Percentiles rank a stretch among this genome's conserved stretches.
Conservation (phyloP, 2,113 vertebrate genomes). For the Gavia stellata region DNA sequence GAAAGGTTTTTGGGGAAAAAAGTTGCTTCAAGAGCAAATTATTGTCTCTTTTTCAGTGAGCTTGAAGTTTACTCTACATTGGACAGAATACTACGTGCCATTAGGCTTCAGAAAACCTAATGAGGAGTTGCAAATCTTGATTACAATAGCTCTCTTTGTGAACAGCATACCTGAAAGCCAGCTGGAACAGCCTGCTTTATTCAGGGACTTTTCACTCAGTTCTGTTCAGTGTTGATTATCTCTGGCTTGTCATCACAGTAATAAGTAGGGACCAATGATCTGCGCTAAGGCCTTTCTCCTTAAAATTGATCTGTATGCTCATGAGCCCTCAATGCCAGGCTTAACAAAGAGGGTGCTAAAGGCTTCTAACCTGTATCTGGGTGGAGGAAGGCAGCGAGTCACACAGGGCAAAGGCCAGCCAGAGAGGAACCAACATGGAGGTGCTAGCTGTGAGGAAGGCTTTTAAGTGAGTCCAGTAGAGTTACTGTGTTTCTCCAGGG, state of each 20-base stretch:
- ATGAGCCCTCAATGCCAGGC: fast-evolving
- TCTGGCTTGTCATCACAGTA: background rate
- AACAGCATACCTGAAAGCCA: background rate
- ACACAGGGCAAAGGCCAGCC: background rate
- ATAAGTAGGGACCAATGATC: background rate
- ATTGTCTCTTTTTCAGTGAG: background rate
- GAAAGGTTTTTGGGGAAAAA: background rate
- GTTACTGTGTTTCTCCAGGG: background rate
- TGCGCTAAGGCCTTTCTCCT: background rate
- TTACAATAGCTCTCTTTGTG: background rate
- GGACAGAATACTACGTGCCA: background rate
- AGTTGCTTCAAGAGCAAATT: background rate
- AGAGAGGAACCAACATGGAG: background rate
- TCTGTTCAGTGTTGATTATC: background rate
- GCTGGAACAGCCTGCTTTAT: background rate
- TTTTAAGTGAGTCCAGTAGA: background rate
- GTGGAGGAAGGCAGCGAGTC: background rate
- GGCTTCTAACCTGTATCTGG: background rate
- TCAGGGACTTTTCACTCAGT: fast-evolving
- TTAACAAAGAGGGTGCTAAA: background rate
- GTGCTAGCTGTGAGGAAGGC: background rate
- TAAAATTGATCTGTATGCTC: background rate
- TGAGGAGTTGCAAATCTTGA: background rate
- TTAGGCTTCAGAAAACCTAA: background rate
- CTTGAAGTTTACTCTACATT: background rate